These are phyloP conservation scores for Oceanites oceanicus DNA, from an alignment of 2,113 vertebrate genomes.

Conservation along the genomic window DNA sequence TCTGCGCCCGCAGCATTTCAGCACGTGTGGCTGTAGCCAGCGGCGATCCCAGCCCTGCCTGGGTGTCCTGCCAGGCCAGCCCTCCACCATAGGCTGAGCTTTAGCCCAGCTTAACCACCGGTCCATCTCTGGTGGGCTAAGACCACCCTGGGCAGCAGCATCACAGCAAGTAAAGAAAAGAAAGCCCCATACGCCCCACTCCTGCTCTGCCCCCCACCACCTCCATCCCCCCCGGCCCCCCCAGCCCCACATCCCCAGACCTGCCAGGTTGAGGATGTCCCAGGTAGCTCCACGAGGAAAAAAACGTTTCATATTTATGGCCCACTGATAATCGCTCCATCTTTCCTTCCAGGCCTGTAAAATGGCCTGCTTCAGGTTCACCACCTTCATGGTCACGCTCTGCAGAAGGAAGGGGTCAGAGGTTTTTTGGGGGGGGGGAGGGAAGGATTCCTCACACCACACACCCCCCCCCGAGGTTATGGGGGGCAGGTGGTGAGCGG, in stretches of 20 bases:
- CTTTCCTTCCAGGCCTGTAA: slow-evolving; percentile 97
- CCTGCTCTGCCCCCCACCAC: not conserved
- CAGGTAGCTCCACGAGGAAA: slow-evolving; percentile 94
- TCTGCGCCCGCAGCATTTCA: fast-evolving
- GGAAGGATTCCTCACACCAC: too few relatives aligned
- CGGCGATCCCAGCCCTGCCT: not conserved
- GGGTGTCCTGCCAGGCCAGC: not conserved
- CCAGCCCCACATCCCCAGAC: slow-evolving; percentile 41
- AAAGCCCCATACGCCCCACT: not conserved
- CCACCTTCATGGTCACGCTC: slow-evolving; percentile 85
- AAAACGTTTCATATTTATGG: slow-evolving; percentile 95
- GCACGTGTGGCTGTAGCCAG: fast-evolving
- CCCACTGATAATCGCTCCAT: slow-evolving; percentile 97
- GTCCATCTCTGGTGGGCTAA: too few relatives aligned
- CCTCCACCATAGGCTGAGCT: not conserved
- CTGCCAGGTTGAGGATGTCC: slow-evolving; percentile 96
- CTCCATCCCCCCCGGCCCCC: not conserved
- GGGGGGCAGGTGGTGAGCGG: not conserved
- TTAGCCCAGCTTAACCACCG: not conserved
- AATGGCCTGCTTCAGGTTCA: slow-evolving; percentile 96
- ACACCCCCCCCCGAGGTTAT: too few relatives aligned
- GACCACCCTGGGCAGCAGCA: too few relatives aligned
- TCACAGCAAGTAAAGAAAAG: too few relatives aligned
- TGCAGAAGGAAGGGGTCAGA: not conserved
- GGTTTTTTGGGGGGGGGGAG: not conserved